phyloP scores from a whole-genome alignment of 2,888 invertebrate species.

The Diarsia brunnea region DNA sequence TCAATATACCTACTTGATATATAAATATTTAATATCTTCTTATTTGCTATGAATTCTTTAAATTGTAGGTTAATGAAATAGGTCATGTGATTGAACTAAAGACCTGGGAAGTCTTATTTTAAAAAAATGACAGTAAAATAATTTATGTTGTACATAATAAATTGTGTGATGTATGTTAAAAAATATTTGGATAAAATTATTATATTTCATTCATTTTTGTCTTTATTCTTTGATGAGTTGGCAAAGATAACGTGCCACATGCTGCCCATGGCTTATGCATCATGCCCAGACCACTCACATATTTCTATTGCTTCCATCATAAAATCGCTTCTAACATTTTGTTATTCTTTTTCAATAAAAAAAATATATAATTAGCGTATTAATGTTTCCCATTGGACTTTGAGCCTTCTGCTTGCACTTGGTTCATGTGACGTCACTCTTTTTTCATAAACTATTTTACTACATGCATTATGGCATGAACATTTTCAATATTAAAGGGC shows the following conservation, averaged over 20 bases:
- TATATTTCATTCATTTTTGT: background rate
- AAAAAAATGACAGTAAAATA: background rate
- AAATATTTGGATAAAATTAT: background rate
- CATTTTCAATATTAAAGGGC: background rate
- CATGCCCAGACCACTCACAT: background rate
- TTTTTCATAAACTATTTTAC: background rate
- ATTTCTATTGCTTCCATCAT: background rate
- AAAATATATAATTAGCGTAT: constrained; percentile 1
- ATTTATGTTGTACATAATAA: too few relatives aligned
- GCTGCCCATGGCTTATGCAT: background rate
- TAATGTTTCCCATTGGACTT: constrained; percentile 46
- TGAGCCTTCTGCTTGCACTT: constrained; percentile 20
- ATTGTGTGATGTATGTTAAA: background rate
- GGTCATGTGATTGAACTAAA: constrained; percentile 9
- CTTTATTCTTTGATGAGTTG: constrained; percentile 42
- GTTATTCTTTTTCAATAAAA: background rate
- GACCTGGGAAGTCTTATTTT: background rate
- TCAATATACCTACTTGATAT: too few relatives aligned
- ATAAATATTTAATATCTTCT: background rate
- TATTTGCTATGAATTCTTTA: background rate
- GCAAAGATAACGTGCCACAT: constrained; percentile 23
- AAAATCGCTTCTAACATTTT: background rate
- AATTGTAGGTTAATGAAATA: constrained; percentile 4
- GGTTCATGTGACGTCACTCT: background rate
- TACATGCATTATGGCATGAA: background rate